Evolutionary conservation across 2,888 invertebrate species (phyloP), one percentile per base, ranked within the genome.

Genomic region (Syrista parreyssii): DNA sequence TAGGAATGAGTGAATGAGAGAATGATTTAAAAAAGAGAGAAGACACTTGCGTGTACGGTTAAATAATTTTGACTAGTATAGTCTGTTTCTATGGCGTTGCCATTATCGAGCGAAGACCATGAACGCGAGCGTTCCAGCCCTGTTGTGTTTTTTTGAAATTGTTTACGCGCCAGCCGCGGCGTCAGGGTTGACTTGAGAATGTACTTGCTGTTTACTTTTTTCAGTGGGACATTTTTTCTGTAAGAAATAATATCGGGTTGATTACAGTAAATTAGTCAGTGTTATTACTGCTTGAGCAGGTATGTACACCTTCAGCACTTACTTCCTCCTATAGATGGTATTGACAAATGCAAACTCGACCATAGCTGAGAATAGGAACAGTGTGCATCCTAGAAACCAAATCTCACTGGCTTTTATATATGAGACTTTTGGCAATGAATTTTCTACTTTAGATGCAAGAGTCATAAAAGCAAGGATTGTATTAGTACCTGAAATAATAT

Each of bases 321-420:
- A 96, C 95, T 95, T 96, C 89, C 97, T 93, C 78, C 97, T 93
- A 95, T 97, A 97, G 88, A 97, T 97, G 11, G 96, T 96, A 89
- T 97, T 97, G 72, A 97, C 97, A 87, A 97, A 97, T 9, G 97
- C 97, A 87, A 97, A 97, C 90, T 97, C 97, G 0, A 97, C 95
- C 88, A 97, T 93, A 15, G 97, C 96, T 31, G 96, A 95, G 91
- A 97, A 97, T 83, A 97, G 96, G 87, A 97, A 97, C 73, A 95
- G 95, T 1, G 95, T 96, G 88, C 97, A 97, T 9, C 95, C 97
- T 77, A 97, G 92, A 91, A 97, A 97, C 97, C 97, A 97, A 80
- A 97, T 96, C 91, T 97, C 97, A 81, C 97, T 97, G 3, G 97
- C 96, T 92, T 97, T 97, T 80, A 97, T 96, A 88, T 97, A 97